These are phyloP conservation scores for Ctenicera cuprea DNA, from an alignment of 2,888 invertebrate species.

Conservation along the genomic window DNA sequence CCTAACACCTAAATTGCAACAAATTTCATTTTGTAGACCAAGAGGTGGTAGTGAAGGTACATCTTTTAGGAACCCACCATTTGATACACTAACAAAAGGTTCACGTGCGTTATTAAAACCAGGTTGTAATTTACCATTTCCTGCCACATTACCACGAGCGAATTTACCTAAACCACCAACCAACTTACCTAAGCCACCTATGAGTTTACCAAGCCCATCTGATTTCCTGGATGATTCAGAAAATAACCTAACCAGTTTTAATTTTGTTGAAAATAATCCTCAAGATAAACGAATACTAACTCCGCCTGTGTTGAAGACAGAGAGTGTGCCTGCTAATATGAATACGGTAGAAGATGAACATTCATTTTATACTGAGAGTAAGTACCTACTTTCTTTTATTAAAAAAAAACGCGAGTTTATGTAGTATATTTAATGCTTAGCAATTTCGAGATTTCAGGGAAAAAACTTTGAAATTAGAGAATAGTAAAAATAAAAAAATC, in stretches of 20 bases:
- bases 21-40: background rate
- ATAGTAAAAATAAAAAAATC: no score
- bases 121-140: background rate
- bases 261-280: background rate
- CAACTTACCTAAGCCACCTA: conserved; percentile 40
- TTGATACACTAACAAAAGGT: background rate
- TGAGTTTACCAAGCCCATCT: conserved; percentile 8
- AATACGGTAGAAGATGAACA: background rate
- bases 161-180: conserved; percentile 21
- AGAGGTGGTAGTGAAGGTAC: background rate
- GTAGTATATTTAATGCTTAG: no score
- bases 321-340: background rate
- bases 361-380: conserved; percentile 16
- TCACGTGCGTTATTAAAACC: background rate
- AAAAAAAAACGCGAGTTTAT: no score
- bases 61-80: no score
- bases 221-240: background rate
- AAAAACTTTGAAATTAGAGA: no score
- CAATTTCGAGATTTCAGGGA: no score
- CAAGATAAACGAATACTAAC: background rate
- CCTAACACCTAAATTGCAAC: background rate
- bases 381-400: conserved; percentile 2
- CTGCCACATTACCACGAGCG: no score
- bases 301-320: background rate
- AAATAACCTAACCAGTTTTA: conserved; percentile 9